These are phyloP conservation scores for Pseudachorutes palmiensis DNA, from an alignment of 1,140 invertebrate species.

Conservation along the genomic window DNA sequence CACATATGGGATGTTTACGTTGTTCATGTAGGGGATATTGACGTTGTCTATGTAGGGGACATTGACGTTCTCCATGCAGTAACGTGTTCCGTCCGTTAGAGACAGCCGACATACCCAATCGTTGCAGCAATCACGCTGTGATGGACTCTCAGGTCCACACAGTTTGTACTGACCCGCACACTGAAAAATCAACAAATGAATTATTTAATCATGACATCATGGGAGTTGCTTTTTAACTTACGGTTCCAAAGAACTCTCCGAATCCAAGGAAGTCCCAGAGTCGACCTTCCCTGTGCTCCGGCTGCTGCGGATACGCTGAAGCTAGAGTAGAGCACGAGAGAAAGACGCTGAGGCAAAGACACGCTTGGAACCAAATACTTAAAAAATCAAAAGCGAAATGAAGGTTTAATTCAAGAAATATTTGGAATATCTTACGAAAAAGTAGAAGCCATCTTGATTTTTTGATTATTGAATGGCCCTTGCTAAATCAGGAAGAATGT, in stretches of 20 bases:
- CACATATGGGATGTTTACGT: not conserved
- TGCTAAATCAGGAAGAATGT: too few species aligned
- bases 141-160: not conserved
- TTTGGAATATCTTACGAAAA: too few species aligned
- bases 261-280: not conserved
- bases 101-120: constrained; percentile 7
- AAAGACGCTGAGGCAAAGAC: not conserved
- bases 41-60: not conserved
- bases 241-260: constrained; percentile 5
- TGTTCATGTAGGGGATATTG: not conserved
- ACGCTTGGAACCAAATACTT: too few species aligned
- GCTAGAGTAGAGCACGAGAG: not conserved
- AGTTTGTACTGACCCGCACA: not conserved
- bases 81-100: not conserved
- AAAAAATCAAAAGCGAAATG: too few species aligned
- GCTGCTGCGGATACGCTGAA: not conserved
- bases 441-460: too few species aligned
- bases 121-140: not conserved
- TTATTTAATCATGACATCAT: not conserved
- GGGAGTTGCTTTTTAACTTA: not conserved
- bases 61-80: constrained; percentile 5
- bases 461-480: too few species aligned
- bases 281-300: not conserved
- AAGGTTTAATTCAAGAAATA: too few species aligned
- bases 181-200: not conserved